Percentiles rank a stretch among this genome's conserved stretches.
phyloP scores from a whole-genome alignment of 2,888 invertebrate species.

The Drosophila mercatorum region DNA sequence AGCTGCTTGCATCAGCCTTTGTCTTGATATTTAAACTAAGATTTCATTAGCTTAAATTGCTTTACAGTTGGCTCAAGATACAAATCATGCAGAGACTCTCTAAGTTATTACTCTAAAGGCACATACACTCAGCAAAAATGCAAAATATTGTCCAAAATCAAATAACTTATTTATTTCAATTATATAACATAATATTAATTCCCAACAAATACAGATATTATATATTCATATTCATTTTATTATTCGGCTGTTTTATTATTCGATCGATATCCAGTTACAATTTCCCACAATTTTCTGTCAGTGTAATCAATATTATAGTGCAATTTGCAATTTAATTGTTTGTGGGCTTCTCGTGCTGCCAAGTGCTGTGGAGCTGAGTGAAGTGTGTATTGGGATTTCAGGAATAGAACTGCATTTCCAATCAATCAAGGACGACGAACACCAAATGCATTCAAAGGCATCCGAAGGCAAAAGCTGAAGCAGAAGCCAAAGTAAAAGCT shows the following conservation, averaged over 20 bases:
- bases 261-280: too few relatives aligned
- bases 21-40: not conserved
- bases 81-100: not conserved
- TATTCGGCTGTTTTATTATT: too few relatives aligned
- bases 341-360: conserved; percentile 31
- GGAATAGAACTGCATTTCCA: conserved; percentile 31
- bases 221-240: not conserved
- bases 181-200: too few relatives aligned
- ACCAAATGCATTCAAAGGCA: conserved; percentile 39
- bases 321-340: conserved; percentile 17
- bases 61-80: not conserved
- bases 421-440: conserved; percentile 43
- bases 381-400: not conserved
- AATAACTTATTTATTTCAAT: too few relatives aligned
- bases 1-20: not conserved
- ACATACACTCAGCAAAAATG: not conserved
- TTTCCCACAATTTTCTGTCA: not conserved
- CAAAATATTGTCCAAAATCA: too few relatives aligned
- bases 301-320: conserved; percentile 9
- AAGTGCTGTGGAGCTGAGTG: not conserved
- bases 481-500: not conserved
- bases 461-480: conserved; percentile 6
- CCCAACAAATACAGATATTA: not conserved
- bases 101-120: not conserved
- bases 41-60: conserved; percentile 4